phyloP scores from a whole-genome alignment of 1,140 invertebrate species.

The Pinna nobilis region DNA sequence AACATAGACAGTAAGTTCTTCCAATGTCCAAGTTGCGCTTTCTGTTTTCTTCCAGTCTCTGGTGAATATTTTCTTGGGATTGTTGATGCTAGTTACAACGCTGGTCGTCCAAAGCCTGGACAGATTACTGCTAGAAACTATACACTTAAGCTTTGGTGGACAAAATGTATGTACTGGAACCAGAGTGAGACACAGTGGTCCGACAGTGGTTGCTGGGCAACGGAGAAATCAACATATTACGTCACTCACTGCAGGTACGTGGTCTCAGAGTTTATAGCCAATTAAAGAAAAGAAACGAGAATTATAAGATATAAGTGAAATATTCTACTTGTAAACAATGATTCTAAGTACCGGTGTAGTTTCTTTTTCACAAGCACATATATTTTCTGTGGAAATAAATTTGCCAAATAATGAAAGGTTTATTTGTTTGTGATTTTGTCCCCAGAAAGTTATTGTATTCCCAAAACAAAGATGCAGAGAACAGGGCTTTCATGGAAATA shows the following conservation, averaged over 20 bases:
- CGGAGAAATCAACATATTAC: conserved; percentile 47
- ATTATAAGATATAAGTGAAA: background rate
- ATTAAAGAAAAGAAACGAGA: background rate
- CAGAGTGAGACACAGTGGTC: conserved; percentile 53
- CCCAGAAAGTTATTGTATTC: too few species aligned
- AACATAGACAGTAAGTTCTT: too few species aligned
- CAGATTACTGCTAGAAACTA: conserved; percentile 63
- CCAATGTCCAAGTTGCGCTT: too few species aligned
- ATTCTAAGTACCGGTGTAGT: too few species aligned
- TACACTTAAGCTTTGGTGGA: conserved; percentile 67
- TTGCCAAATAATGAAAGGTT: too few species aligned
- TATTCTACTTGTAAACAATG: too few species aligned
- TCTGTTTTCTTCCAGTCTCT: conserved; percentile 47
- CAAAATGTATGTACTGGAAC: conserved; percentile 70
- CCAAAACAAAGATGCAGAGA: too few species aligned
- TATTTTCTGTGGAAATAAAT: too few species aligned
- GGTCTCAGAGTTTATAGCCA: background rate
- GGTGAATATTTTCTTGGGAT: conserved; percentile 64
- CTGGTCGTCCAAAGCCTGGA: conserved; percentile 56
- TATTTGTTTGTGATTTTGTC: too few species aligned
- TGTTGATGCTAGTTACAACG: conserved; percentile 67
- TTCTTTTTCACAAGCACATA: too few species aligned
- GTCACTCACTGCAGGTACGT: conserved; percentile 56
- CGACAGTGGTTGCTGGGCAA: conserved; percentile 60
- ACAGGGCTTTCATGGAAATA: too few species aligned